Evolutionary conservation across 2,888 invertebrate genomes (phyloP), one percentile per base, ranked within the genome.

Genomic region (Metacarcinus magister): DNA sequence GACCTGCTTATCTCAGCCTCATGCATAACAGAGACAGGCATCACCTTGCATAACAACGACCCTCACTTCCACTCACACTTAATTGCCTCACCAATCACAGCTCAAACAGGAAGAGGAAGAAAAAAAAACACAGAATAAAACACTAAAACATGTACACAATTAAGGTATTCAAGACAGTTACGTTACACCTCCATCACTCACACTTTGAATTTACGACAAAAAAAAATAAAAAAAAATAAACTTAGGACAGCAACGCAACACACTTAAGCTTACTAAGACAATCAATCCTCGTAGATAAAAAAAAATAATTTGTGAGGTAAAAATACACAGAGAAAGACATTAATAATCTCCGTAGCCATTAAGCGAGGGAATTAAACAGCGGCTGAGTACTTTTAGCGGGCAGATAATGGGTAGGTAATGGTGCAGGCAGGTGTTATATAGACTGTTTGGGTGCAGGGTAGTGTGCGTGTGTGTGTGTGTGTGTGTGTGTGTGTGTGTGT

Each of bases 401-500:
- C 16, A 60, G 60, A 16, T 23, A 67, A 23, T 23, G 19, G 67
- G 54, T 16, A 54, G 54, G 54, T 54, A 54, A 54, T 67, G 19
- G 67, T 2, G 0, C 1, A 67, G 19, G n/a, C 67, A n/a, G n/a
- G 67, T 67, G 54, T 54, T 54, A 54, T 67, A 67, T 23, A 5
- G 67, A 67, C n/a, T 19, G 67, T 2, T 67, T 2, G 67, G 0
- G 23, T 23, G 67, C 23, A 23, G 19, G 8, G 10, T 10, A 16
- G 16, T 67, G 23, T 23, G 67, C 23, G 67, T 23, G 67, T 67
- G 23, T 23, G 67, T 67, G 67, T 23, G 67, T 67, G 67, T 23
- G 67, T 67, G 67, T 23, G 67, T 67, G 67, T 67, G 67, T 67
- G 67, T 67, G 67, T 67, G 67, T 67, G 67, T 67, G 67, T 67